These are phyloP conservation scores for Rutpela maculata DNA, from an alignment of 2,888 invertebrate genomes.

Conservation along the genomic window DNA sequence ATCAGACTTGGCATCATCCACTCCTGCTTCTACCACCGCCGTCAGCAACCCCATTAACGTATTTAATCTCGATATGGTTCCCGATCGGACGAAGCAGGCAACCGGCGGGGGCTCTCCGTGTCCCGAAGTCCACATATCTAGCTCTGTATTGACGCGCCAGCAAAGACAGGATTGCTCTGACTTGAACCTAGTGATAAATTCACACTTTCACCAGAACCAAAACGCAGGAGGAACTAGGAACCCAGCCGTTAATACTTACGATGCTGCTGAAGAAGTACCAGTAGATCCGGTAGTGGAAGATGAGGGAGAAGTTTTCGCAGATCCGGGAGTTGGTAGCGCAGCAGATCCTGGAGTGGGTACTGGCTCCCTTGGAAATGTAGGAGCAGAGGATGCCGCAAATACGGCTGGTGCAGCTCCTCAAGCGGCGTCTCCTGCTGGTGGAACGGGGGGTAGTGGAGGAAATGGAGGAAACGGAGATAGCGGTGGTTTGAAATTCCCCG, in stretches of 20 bases:
- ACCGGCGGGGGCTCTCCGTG: constrained; percentile 67
- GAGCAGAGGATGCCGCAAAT: constrained; percentile 24
- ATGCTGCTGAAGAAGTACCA: constrained; percentile 58
- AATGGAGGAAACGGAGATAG: constrained; percentile 56
- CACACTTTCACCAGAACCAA: constrained; percentile 78
- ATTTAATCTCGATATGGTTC: constrained; percentile 66
- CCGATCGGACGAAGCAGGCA: constrained; percentile 57
- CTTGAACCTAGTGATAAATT: constrained; percentile 82
- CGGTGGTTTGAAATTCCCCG: constrained; percentile 63
- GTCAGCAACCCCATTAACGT: constrained; percentile 62
- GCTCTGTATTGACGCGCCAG: constrained; percentile 75
- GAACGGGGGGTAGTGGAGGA: constrained; percentile 55
- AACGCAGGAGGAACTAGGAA: constrained; percentile 62
- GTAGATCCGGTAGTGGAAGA: constrained; percentile 50
- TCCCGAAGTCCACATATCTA: constrained; percentile 77
- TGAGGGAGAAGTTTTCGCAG: constrained; percentile 50
- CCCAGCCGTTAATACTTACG: constrained; percentile 61
- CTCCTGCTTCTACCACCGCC: constrained; percentile 25
- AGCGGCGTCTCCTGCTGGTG: constrained; percentile 42
- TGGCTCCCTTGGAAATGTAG: not conserved
- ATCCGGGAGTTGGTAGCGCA: constrained; percentile 47
- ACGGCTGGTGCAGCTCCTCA: constrained; percentile 15
- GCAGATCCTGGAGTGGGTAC: constrained; percentile 55
- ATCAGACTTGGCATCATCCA: constrained; percentile 29
- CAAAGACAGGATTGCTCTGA: constrained; percentile 82